Conservation (phyloP, 2,797 vertebrate species). For the Gambelia wislizenii region DNA sequence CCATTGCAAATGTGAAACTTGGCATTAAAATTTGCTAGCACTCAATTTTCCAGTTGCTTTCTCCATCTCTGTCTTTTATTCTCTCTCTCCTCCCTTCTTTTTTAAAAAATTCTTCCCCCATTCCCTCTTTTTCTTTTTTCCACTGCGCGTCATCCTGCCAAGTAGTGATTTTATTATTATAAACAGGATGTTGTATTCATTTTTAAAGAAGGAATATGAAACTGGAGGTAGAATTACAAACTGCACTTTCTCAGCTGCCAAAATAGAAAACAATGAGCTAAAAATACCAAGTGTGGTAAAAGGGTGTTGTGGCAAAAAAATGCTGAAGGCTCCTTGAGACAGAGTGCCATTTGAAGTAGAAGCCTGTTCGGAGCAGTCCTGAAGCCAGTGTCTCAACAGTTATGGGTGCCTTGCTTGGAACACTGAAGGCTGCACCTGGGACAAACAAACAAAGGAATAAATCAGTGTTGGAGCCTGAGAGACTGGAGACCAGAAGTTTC, state of each 20-base stretch:
- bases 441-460: neutral
- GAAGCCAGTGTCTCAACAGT: neutral
- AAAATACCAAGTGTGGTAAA: slow-evolving; percentile 79
- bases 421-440: neutral
- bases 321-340: slow-evolving; percentile 69
- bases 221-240: slow-evolving; percentile 84
- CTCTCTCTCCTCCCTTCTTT: neutral
- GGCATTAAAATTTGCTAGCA: slow-evolving; percentile 84
- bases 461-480: rapidly evolving
- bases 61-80: slow-evolving; percentile 70
- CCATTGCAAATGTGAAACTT: slow-evolving; percentile 84
- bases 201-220: slow-evolving; percentile 86
- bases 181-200: slow-evolving; percentile 87
- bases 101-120: neutral
- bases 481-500: neutral
- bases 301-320: slow-evolving; percentile 74
- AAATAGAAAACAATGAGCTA: slow-evolving; percentile 85
- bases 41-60: slow-evolving; percentile 85
- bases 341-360: slow-evolving; percentile 62
- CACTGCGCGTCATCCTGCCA: slow-evolving; percentile 82
- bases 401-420: neutral
- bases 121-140: slow-evolving; percentile 12
- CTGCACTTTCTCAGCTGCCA: slow-evolving; percentile 81
- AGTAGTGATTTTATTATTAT: slow-evolving; percentile 86
- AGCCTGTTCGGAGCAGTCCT: slow-evolving; percentile 43